Evolutionary conservation across 2,113 vertebrate genomes (phyloP).

Genomic region (Zapus hudsonius): DNA sequence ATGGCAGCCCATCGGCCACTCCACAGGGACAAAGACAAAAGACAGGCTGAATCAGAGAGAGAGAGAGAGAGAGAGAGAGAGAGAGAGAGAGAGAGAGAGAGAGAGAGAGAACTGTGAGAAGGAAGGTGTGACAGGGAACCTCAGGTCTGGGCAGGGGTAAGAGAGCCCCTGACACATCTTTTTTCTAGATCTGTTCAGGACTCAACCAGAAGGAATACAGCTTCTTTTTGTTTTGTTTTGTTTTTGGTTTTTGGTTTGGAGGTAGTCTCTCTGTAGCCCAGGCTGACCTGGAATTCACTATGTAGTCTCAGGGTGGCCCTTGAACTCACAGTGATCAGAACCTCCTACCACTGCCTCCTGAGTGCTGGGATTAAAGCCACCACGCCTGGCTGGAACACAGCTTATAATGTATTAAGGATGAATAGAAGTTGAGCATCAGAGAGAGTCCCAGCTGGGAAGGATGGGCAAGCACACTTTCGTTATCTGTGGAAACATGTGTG

Average conservation of each 20-base stretch:
- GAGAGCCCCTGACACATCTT: not conserved
- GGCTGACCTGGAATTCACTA: no score
- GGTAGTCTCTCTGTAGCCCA: no score
- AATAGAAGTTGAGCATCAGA: not conserved
- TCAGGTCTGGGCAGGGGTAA: not conserved
- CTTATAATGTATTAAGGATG: no score
- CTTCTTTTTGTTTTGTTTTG: no score
- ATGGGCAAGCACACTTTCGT: not conserved
- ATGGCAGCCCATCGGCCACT: not conserved
- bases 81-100: not conserved
- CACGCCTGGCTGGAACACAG: no score
- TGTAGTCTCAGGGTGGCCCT: no score
- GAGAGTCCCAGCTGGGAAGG: not conserved
- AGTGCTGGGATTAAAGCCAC: no score
- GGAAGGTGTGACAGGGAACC: not conserved
- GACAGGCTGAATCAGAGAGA: not conserved
- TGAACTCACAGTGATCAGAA: no score
- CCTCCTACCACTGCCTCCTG: no score
- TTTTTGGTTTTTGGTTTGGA: no score
- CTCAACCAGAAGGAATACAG: not conserved
- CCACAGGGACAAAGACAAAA: not conserved
- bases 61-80: not conserved
- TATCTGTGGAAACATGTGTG: not conserved
- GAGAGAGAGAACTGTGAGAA: not conserved
- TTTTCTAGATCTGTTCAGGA: conserved; percentile 8